These are phyloP conservation scores for Amphimallon solstitiale DNA, from an alignment of 2,888 invertebrate species.

Conservation along the genomic window DNA sequence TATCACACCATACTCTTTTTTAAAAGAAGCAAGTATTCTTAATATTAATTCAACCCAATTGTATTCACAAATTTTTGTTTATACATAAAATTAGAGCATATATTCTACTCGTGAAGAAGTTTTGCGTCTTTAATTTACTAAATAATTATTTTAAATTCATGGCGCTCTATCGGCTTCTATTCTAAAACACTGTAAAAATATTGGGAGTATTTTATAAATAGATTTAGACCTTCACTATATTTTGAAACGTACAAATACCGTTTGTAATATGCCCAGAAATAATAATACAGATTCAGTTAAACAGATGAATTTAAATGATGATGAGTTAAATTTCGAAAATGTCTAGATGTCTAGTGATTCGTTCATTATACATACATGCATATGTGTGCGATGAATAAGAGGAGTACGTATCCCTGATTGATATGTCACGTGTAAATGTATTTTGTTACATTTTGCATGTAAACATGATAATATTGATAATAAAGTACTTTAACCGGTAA, in stretches of 20 bases:
- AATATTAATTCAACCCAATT: not conserved
- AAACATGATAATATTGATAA: no score
- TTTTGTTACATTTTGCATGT: conserved; percentile 12
- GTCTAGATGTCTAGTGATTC: no score
- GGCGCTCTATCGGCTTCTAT: not conserved
- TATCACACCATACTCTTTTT: not conserved
- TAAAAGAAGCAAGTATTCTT: not conserved
- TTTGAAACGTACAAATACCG: not conserved
- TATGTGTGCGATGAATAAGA: no score
- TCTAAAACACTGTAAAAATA: conserved; percentile 6
- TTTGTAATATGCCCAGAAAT: conserved; percentile 4
- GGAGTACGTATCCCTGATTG: not conserved
- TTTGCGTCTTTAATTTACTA: no score
- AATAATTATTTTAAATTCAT: no score
- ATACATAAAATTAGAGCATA: no score
- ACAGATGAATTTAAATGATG: no score
- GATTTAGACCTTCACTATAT: conserved; percentile 21
- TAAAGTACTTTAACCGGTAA: no score
- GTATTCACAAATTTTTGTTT: not conserved
- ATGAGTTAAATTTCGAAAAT: no score
- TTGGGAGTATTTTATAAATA: conserved; percentile 24
- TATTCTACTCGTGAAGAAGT: no score
- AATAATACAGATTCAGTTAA: not conserved
- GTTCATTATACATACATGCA: no score
- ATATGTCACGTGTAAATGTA: not conserved